Evolutionary conservation across 2,888 invertebrate species (phyloP).

Genomic region (Synanthedon andrenaeformis): DNA sequence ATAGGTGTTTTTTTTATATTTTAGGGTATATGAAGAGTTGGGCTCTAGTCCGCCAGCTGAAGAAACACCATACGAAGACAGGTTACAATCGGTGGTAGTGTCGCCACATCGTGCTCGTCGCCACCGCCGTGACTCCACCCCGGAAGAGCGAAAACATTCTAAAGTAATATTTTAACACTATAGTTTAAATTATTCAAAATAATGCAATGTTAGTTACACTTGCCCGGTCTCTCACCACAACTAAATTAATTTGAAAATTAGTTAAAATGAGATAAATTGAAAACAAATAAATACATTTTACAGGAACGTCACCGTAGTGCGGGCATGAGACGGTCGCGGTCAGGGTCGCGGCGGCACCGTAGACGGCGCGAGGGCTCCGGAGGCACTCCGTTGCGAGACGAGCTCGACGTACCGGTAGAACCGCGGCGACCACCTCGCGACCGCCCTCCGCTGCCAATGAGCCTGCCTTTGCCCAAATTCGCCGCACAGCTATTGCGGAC

Average conservation of each 20-base stretch:
- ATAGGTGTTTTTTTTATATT: too few relatives aligned
- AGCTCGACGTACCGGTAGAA: slow-evolving; percentile 77
- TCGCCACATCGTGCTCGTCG: slow-evolving; percentile 56
- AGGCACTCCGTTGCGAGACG: slow-evolving; percentile 88
- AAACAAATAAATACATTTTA: background rate
- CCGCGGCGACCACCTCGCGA: slow-evolving; percentile 77
- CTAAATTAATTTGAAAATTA: too few relatives aligned
- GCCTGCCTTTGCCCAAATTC: slow-evolving; percentile 89
- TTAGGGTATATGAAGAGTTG: slow-evolving; percentile 58
- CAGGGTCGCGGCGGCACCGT: slow-evolving; percentile 57
- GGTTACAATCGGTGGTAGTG: slow-evolving; percentile 68
- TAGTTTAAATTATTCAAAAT: background rate
- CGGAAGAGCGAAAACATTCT: slow-evolving; percentile 71
- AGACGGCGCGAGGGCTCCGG: slow-evolving; percentile 61
- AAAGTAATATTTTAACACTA: slow-evolving; percentile 25
- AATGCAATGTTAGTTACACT: background rate
- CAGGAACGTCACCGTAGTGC: slow-evolving; percentile 49
- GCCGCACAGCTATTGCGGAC: slow-evolving; percentile 77
- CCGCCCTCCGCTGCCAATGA: slow-evolving; percentile 77
- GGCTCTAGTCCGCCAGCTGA: slow-evolving; percentile 78
- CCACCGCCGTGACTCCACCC: slow-evolving; percentile 76
- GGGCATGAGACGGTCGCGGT: slow-evolving; percentile 39
- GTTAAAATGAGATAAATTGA: too few relatives aligned
- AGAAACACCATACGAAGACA: slow-evolving; percentile 65
- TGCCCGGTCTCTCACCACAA: background rate